Evolutionary conservation across 2,797 vertebrate species (phyloP).

Genomic region (Cossypha niveicapilla): DNA sequence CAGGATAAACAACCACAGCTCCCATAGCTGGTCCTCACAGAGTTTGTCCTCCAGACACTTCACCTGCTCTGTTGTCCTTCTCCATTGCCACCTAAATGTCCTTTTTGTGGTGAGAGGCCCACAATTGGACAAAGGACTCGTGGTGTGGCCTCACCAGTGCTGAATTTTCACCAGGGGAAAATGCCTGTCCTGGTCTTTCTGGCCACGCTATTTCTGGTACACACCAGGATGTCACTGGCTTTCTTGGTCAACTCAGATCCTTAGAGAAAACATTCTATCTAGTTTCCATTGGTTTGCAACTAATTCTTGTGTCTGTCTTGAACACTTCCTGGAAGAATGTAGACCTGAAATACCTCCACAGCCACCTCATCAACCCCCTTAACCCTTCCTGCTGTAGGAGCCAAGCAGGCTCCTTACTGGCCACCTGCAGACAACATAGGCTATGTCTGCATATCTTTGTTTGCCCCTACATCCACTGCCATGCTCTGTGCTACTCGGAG

Average conservation of each 20-base stretch:
- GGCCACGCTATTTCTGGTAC: accelerated
- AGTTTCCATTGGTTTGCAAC: background rate
- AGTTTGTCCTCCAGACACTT: background rate
- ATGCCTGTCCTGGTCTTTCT: background rate
- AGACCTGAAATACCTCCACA: background rate
- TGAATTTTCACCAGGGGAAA: accelerated
- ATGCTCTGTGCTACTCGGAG: background rate
- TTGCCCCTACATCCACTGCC: background rate
- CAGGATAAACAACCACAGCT: background rate
- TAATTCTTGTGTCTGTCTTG: background rate
- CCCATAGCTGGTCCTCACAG: background rate
- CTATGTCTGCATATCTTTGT: background rate
- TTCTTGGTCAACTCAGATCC: background rate
- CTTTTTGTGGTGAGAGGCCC: background rate
- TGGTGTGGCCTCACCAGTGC: background rate
- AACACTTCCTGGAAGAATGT: background rate
- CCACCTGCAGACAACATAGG: background rate
- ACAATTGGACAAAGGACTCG: accelerated
- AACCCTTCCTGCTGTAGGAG: background rate
- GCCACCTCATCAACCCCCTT: background rate
- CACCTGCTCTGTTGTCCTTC: accelerated
- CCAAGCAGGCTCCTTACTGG: accelerated
- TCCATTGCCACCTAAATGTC: background rate
- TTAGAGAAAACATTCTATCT: background rate
- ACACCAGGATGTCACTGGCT: background rate